Evolutionary conservation across 2,797 vertebrate species (phyloP).

Genomic region (Tokudaia muenninki): DNA sequence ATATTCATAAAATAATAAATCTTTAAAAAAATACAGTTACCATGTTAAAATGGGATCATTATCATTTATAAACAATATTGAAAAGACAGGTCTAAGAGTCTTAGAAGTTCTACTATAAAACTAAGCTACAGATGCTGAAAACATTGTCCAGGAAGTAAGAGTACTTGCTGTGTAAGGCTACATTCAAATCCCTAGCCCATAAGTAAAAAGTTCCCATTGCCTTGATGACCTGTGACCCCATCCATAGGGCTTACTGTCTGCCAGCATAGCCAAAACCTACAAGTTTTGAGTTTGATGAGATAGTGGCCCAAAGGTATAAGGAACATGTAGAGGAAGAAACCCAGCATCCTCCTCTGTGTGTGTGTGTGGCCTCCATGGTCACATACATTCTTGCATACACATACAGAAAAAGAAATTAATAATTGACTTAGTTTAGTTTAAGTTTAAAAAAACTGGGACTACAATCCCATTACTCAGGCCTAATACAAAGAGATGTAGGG

Average conservation of each 20-base stretch:
- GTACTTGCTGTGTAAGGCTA: background rate
- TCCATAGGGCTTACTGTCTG: background rate
- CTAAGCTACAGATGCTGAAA: background rate
- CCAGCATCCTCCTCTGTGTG: background rate
- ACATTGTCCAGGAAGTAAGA: background rate
- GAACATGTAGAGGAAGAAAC: background rate
- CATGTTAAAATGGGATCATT: slow-evolving; percentile 34
- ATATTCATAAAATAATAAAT: no score
- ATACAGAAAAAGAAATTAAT: background rate
- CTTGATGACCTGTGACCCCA: background rate
- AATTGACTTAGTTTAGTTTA: background rate
- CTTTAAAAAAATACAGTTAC: slow-evolving; percentile 1
- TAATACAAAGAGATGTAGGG: background rate
- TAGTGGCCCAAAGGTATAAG: background rate
- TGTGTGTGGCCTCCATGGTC: background rate
- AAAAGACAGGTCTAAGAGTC: background rate
- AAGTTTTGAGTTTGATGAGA: background rate
- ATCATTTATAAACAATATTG: slow-evolving; percentile 31
- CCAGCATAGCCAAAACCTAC: background rate
- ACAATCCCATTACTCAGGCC: background rate
- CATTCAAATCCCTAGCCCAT: background rate
- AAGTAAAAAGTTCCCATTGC: background rate
- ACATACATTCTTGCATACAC: background rate
- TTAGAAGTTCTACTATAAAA: background rate
- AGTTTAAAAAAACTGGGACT: slow-evolving; percentile 2